Conservation (phyloP, 2,888 invertebrate species). For the Helleia helle region DNA sequence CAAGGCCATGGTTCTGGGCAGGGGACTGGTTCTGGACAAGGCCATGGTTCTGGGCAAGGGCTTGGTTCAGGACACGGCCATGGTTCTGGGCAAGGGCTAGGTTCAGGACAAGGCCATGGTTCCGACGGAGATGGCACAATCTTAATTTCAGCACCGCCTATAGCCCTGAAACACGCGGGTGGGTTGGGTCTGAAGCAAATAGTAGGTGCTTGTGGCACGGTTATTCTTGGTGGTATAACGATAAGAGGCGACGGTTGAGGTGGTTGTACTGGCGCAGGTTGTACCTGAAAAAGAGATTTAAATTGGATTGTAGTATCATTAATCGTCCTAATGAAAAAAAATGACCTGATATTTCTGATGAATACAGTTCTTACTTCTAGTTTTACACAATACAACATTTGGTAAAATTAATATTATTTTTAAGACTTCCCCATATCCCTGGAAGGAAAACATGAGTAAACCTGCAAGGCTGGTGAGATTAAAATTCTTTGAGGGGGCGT, state of each 20-base stretch:
- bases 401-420: no score
- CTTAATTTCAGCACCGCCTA: conserved; percentile 28
- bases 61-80: no score
- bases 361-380: no score
- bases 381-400: no score
- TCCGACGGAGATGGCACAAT: background rate
- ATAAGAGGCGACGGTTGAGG: conserved; percentile 34
- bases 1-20: conserved; percentile 1
- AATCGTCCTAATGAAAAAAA: no score
- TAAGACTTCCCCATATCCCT: no score
- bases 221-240: conserved; percentile 41
- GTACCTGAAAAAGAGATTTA: no score
- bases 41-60: background rate
- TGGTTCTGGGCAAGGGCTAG: background rate
- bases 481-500: no score
- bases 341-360: no score
- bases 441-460: no score
- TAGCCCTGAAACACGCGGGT: conserved; percentile 33
- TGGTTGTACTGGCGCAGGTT: conserved; percentile 35
- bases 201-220: conserved; percentile 42
- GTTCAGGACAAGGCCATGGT: background rate
- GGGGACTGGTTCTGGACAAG: background rate
- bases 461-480: no score
- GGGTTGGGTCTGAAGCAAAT: conserved; percentile 46
- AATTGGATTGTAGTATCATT: no score